phyloP scores from a whole-genome alignment of 2,888 invertebrate species.

The Coenonympha glycerion region DNA sequence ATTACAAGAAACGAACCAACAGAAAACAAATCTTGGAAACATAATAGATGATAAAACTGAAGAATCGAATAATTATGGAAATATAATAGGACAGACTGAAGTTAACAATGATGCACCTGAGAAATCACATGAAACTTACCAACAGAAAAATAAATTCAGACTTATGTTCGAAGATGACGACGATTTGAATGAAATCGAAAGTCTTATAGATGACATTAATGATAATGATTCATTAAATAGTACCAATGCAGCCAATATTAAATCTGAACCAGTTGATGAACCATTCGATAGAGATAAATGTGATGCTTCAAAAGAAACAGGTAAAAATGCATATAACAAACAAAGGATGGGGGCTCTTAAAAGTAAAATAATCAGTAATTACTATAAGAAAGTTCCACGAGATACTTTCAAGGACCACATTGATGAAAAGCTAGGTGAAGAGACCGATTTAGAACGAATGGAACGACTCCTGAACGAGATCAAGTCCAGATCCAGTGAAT shows the following conservation, averaged over 20 bases:
- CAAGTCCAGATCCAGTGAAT: too few relatives aligned
- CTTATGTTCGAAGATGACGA: slow-evolving; percentile 5
- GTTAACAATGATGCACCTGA: not conserved
- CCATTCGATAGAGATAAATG: too few relatives aligned
- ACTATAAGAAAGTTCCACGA: not conserved
- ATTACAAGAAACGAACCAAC: not conserved
- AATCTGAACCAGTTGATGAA: not conserved
- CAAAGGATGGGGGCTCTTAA: not conserved
- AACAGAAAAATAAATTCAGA: not conserved
- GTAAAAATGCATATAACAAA: not conserved
- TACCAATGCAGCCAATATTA: too few relatives aligned
- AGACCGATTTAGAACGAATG: too few relatives aligned
- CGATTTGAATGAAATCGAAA: slow-evolving; percentile 1
- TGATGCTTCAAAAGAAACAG: too few relatives aligned
- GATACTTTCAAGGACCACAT: not conserved
- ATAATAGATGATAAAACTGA: not conserved
- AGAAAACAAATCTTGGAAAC: not conserved
- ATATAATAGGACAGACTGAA: not conserved
- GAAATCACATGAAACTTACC: not conserved
- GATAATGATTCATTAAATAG: too few relatives aligned
- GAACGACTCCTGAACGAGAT: too few relatives aligned
- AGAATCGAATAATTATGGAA: not conserved
- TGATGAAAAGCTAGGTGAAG: not conserved
- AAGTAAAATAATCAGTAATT: not conserved
- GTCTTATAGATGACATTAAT: not conserved